Conservation (phyloP, 2,113 vertebrate genomes). For the Melanerpes formicivorus region DNA sequence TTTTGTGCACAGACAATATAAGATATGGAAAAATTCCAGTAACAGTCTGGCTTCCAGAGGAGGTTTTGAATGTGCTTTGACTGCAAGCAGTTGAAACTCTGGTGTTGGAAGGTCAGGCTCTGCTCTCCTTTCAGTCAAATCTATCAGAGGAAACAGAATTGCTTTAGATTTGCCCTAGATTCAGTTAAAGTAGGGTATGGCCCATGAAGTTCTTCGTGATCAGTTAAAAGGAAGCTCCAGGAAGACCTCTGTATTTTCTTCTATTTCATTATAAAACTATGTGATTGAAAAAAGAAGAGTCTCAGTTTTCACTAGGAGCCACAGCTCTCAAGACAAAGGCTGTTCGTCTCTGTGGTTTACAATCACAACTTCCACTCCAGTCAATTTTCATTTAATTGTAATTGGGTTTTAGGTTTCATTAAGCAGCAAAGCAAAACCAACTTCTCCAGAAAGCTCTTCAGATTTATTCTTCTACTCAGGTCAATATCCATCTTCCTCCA, state of each 20-base stretch:
- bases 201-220: neutral
- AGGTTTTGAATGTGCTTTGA: constrained; percentile 5
- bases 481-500: neutral
- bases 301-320: neutral
- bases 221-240: neutral
- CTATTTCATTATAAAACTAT: neutral
- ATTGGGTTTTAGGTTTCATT: constrained; percentile 4
- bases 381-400: constrained; percentile 18
- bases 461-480: neutral
- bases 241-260: neutral
- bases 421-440: neutral
- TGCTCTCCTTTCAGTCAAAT: neutral
- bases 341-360: neutral
- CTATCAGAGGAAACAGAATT: neutral
- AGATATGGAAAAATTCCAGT: neutral
- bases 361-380: neutral
- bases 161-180: neutral
- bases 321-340: neutral
- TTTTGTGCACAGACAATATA: neutral
- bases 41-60: neutral
- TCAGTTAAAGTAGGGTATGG: neutral
- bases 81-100: neutral
- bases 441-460: neutral
- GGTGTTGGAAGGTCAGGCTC: neutral
- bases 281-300: neutral